Conservation (phyloP, 1,140 invertebrate genomes). For the Diploscapter pachys region DNA sequence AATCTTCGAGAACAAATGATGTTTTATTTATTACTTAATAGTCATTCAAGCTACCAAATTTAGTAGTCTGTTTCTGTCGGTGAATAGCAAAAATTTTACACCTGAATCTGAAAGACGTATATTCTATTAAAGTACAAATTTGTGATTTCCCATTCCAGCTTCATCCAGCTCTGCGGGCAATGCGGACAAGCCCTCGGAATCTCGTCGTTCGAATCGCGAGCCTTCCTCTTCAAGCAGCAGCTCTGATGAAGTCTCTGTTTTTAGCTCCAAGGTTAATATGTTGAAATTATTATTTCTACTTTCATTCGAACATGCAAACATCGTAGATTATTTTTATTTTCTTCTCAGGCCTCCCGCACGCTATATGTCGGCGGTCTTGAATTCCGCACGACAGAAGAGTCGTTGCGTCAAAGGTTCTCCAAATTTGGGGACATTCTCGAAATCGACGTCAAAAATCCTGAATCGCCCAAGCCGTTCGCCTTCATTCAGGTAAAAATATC, state of each 20-base stretch:
- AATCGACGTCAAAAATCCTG: conserved; percentile 14
- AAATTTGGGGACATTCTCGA: conserved; percentile 7
- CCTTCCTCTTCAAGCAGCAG: not conserved
- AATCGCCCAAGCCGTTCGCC: conserved; percentile 14
- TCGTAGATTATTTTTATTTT: not conserved
- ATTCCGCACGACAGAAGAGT: conserved; percentile 4
- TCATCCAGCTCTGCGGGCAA: not conserved
- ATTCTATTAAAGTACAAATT: too few relatives aligned
- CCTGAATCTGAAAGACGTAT: too few relatives aligned
- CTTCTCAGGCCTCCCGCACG: conserved; percentile 8
- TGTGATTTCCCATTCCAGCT: not conserved
- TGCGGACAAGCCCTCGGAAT: not conserved
- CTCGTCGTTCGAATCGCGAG: not conserved
- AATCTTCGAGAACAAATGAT: too few relatives aligned
- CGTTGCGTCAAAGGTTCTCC: not conserved
- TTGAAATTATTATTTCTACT: not conserved
- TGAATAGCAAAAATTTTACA: too few relatives aligned
- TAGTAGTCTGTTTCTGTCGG: too few relatives aligned
- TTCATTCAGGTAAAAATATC: not conserved
- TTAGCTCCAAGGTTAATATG: not conserved
- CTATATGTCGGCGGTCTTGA: conserved; percentile 10
- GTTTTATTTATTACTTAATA: too few relatives aligned
- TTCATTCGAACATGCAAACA: not conserved
- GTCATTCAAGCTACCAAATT: too few relatives aligned
- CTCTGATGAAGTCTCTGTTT: too few relatives aligned